phyloP scores from a whole-genome alignment of 2,888 invertebrate species.

The Fissipunctia ypsillon region DNA sequence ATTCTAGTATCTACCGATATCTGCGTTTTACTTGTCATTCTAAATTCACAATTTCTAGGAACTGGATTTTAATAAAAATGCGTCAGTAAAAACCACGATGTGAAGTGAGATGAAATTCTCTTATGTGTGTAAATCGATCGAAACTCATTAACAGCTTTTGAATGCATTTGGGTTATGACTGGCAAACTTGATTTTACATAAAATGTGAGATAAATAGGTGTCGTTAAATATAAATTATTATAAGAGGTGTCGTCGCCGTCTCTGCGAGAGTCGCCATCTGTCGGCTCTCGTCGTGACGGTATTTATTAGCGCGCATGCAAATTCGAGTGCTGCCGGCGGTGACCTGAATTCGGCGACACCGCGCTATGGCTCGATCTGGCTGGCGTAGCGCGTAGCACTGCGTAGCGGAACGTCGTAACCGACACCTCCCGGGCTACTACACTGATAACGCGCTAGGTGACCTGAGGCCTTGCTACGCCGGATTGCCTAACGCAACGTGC shows the following conservation, averaged over 20 bases:
- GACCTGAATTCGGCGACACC: conserved; percentile 74
- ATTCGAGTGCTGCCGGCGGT: conserved; percentile 68
- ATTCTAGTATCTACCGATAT: conserved; percentile 38
- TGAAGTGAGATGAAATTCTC: conserved; percentile 38
- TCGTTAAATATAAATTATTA: conserved; percentile 35
- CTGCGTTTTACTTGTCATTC: conserved; percentile 27
- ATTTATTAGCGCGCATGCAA: conserved; percentile 74
- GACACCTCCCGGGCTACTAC: conserved; percentile 13
- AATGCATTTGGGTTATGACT: conserved; percentile 57
- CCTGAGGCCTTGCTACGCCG: conserved; percentile 34
- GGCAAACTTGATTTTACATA: conserved; percentile 54
- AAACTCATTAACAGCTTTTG: conserved; percentile 33
- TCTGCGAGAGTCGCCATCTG: conserved; percentile 36
- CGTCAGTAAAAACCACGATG: conserved; percentile 51
- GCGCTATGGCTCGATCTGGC: conserved; percentile 52
- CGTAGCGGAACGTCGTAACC: conserved; percentile 68
- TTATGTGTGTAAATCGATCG: conserved; percentile 22
- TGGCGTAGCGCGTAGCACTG: conserved; percentile 67
- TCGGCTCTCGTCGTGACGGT: conserved; percentile 14
- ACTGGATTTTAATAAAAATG: conserved; percentile 52
- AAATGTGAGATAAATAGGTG: conserved; percentile 36
- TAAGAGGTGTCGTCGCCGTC: conserved; percentile 42
- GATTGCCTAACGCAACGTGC: conserved; percentile 43
- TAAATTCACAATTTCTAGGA: conserved; percentile 40
- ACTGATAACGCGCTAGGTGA: conserved; percentile 41